These are phyloP conservation scores for Aplysia californica DNA, from an alignment of 1,140 invertebrate species.

Conservation along the genomic window DNA sequence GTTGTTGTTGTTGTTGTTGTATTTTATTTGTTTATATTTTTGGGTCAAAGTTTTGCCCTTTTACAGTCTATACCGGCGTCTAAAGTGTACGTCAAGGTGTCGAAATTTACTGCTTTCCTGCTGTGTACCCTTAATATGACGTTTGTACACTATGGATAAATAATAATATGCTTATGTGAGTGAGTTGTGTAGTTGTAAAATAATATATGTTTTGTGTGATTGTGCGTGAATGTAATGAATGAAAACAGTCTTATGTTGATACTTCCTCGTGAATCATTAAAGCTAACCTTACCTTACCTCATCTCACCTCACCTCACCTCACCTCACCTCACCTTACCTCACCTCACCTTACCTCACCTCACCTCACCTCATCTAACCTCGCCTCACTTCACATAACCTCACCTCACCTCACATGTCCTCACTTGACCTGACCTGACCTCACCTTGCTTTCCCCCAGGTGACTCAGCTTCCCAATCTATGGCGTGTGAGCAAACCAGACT, in stretches of 20 bases:
- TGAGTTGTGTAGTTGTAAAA: too few relatives aligned
- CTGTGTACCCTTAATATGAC: too few relatives aligned
- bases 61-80: neutral
- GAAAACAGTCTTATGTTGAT: too few relatives aligned
- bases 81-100: neutral
- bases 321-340: neutral
- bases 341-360: neutral
- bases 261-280: too few relatives aligned
- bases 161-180: too few relatives aligned
- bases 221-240: too few relatives aligned
- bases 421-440: neutral
- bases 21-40: neutral
- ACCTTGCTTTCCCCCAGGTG: slow-evolving; percentile 53
- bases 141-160: too few relatives aligned
- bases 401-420: neutral
- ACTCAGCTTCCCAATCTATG: slow-evolving; percentile 65
- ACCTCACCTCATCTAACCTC: neutral
- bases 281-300: neutral
- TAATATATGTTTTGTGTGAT: too few relatives aligned
- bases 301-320: neutral
- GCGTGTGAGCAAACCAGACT: slow-evolving; percentile 58
- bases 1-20: too few relatives aligned
- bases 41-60: neutral
- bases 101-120: too few relatives aligned
- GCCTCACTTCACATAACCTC: neutral